These are phyloP conservation scores for Chydorus sphaericus DNA, from an alignment of 2,888 invertebrate genomes.

Conservation along the genomic window DNA sequence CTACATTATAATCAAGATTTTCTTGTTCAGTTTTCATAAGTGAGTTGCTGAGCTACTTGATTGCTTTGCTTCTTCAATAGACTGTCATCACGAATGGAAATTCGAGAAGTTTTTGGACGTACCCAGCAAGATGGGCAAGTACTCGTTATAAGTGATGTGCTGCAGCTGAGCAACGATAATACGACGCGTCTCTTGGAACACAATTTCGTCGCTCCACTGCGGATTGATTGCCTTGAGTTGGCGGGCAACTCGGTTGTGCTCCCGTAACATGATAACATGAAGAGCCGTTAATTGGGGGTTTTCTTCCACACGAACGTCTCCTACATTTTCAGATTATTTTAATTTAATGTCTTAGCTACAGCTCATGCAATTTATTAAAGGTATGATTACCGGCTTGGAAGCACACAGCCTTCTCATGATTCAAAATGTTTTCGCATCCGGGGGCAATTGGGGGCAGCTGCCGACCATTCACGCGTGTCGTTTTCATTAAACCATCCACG, in stretches of 20 bases:
- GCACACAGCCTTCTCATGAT: neutral
- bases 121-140: neutral
- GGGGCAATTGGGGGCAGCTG: neutral
- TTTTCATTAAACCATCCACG: neutral
- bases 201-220: neutral
- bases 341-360: neutral
- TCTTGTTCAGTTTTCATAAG: no score
- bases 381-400: neutral
- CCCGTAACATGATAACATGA: neutral
- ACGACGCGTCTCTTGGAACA: neutral
- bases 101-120: no score
- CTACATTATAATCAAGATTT: no score
- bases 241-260: neutral
- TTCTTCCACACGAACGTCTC: neutral
- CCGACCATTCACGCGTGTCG: neutral
- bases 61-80: no score
- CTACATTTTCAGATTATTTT: neutral
- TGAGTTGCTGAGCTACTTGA: no score
- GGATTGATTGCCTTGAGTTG: neutral
- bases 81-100: no score
- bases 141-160: neutral
- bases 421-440: neutral
- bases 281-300: neutral
- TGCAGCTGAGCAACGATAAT: constrained; percentile 1
- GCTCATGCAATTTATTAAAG: neutral